Conservation (phyloP, 1,140 invertebrate species). For the Trichonephila clavata region DNA sequence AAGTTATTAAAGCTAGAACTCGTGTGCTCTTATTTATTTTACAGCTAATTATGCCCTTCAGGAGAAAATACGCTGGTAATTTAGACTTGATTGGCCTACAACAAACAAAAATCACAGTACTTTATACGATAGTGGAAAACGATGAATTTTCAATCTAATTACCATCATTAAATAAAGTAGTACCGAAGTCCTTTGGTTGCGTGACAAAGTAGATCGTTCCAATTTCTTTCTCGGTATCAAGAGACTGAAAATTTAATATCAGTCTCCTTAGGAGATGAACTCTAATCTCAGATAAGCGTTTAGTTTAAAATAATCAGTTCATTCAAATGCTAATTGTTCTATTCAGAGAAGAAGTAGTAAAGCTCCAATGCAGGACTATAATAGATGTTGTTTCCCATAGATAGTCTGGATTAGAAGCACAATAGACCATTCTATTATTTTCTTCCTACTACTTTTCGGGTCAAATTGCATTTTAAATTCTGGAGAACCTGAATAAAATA, state of each 20-base stretch:
- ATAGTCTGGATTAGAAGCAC: no score
- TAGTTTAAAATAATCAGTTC: neutral
- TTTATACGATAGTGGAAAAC: neutral
- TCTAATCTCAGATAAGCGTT: neutral
- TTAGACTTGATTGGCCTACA: no score
- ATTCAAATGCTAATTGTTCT: neutral
- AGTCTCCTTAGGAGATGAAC: constrained; percentile 1
- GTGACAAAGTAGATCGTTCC: neutral
- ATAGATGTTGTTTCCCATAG: no score
- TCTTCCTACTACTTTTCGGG: neutral
- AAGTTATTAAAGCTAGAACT: no score
- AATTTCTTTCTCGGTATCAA: neutral
- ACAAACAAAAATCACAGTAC: no score
- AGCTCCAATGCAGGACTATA: neutral
- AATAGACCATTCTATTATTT: neutral
- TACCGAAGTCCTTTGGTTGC: neutral
- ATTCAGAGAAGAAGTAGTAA: neutral
- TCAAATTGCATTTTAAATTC: no score
- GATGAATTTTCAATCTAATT: neutral
- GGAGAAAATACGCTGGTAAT: no score
- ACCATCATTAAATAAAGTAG: neutral
- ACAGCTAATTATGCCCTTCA: no score
- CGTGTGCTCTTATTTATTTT: no score
- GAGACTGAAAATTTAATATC: constrained; percentile 11
- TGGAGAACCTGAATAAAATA: no score